Evolutionary conservation across 2,113 vertebrate species (phyloP).

Genomic region (Seriola aureovittata): DNA sequence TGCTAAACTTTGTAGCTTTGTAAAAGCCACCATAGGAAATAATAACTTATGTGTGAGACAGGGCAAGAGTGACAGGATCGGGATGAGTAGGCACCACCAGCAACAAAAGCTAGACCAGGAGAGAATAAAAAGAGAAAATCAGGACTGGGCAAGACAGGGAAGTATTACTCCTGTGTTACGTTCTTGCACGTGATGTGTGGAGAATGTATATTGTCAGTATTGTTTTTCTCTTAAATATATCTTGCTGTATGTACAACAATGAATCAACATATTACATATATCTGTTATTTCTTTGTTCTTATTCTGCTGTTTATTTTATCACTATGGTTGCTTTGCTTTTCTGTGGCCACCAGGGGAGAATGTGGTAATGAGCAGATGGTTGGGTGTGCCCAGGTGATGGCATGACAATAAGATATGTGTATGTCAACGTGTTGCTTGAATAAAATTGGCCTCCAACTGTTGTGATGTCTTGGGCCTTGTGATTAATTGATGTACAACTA

Average conservation of each 20-base stretch:
- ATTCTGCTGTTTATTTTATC: conserved; percentile 8
- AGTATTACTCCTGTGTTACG: neutral
- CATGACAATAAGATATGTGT: conserved; percentile 40
- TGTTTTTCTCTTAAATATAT: neutral
- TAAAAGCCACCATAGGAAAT: conserved; percentile 23
- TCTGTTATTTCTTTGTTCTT: neutral
- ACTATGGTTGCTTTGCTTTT: conserved; percentile 14
- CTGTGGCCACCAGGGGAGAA: conserved; percentile 21
- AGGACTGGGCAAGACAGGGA: neutral
- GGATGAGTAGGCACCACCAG: neutral
- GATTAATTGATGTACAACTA: conserved; percentile 57
- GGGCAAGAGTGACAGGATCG: neutral
- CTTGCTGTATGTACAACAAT: neutral
- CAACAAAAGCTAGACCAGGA: neutral
- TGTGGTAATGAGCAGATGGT: conserved; percentile 59
- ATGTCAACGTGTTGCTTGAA: conserved; percentile 32
- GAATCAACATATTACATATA: neutral
- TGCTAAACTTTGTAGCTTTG: neutral
- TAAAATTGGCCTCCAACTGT: conserved; percentile 49
- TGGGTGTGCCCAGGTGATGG: conserved; percentile 47
- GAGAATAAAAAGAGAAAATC: neutral
- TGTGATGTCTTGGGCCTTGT: conserved; percentile 25
- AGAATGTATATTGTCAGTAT: neutral
- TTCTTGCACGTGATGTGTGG: neutral
- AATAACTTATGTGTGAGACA: neutral